Base-by-base conservation (phyloP, 2,888 invertebrate genomes). In the Sinelater perroti region DNA sequence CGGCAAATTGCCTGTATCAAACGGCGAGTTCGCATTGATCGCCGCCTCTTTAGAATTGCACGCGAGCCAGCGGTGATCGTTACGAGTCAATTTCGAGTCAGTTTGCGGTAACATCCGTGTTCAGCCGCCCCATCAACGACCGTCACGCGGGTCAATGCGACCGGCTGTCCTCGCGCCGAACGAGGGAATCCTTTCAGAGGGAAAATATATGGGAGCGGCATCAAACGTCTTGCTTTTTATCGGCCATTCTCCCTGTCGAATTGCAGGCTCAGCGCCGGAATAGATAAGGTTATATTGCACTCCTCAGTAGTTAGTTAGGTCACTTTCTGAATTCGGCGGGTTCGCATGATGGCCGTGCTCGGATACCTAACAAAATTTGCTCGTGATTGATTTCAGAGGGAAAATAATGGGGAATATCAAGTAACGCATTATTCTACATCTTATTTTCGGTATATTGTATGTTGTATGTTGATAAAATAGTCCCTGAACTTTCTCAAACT, bases 11-110 rank as follows among this genome's bases (percentile, higher is more conserved):
- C 55, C 51, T 54, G 46, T 53, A 54, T 53, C 56, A 57, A 57
- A 57, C 57, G 35, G 53, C 18, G 47, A 45, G 24, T 53, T 57
- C 36, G 38, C 50, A 60, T 60, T 53, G 62, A 62, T 60, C 54
- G 60, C 10, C 36, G 28, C 42, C 58, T 61, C 46, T 63, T 63
- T 58, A 56, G 53, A 63, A 63, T 61, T 61, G 68, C 68, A 65
- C 66, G 58, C 67, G 64, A 67, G 62, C 66, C 61, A 62, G 46
- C 60, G 52, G 65, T 66, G 68, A 68, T 69, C 69, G 72, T 70
- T 70, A 70, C 72, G 68, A 71, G 70, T 72, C 72, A 72, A 72
- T 73, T 72, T 70, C 60, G 65, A 66, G 63, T 67, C 68, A 68
- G 69, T 72, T 72, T 71, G 70, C 63, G 70, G 70, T 67, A 69